These are phyloP conservation scores for Gymnosoma rotundatum DNA, from an alignment of 2,888 invertebrate species.

Conservation along the genomic window DNA sequence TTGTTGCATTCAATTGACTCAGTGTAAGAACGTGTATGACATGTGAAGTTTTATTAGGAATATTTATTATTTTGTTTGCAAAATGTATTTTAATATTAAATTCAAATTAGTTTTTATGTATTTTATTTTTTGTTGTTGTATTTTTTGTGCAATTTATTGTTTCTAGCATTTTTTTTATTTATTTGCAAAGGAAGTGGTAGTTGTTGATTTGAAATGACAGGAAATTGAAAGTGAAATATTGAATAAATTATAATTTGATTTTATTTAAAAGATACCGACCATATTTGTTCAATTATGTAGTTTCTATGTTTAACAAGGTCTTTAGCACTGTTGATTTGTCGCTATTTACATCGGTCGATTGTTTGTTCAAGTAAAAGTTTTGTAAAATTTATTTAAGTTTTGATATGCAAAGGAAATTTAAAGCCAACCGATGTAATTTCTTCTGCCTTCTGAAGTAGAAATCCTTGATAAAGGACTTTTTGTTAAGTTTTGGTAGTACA, in stretches of 20 bases:
- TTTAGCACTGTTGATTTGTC: not conserved
- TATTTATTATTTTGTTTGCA: slow-evolving; percentile 49
- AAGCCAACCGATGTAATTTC: not conserved
- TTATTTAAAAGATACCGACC: slow-evolving; percentile 45
- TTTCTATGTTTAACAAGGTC: slow-evolving; percentile 39
- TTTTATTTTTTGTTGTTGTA: too few species aligned
- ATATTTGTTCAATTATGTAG: slow-evolving; percentile 25
- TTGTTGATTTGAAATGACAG: slow-evolving; percentile 61
- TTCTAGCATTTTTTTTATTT: slow-evolving; percentile 35
- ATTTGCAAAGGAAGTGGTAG: slow-evolving; percentile 61
- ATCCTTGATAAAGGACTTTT: too few species aligned
- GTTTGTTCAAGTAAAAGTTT: not conserved
- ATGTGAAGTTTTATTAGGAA: slow-evolving; percentile 68
- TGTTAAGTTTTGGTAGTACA: too few species aligned
- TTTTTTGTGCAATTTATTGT: slow-evolving; percentile 50
- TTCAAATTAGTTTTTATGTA: slow-evolving; percentile 33
- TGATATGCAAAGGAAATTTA: slow-evolving; percentile 9
- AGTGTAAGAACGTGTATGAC: slow-evolving; percentile 60
- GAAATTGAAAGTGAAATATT: slow-evolving; percentile 69
- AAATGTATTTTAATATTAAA: slow-evolving; percentile 35
- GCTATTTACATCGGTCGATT: slow-evolving; percentile 15
- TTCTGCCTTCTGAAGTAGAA: too few species aligned
- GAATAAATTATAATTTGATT: slow-evolving; percentile 60
- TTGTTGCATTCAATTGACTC: slow-evolving; percentile 41
- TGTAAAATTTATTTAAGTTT: slow-evolving; percentile 30